Percentiles rank a stretch among this genome's conserved stretches.
phyloP scores from a whole-genome alignment of 2,888 invertebrate species.

The Mantis religiosa region DNA sequence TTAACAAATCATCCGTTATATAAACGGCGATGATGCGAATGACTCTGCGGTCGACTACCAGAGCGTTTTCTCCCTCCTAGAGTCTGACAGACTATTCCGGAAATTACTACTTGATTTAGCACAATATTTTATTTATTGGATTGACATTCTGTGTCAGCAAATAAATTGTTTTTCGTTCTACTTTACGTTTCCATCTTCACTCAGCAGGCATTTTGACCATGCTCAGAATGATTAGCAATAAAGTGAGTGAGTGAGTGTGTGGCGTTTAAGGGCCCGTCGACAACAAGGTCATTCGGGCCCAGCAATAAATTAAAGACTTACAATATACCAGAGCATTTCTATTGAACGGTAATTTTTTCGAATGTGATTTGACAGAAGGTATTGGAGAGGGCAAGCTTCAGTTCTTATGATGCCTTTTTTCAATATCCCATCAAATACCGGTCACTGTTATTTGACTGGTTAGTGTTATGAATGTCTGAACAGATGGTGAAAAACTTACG shows the following conservation, averaged over 20 bases:
- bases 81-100: background rate
- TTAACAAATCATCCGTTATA: background rate
- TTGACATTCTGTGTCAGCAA: background rate
- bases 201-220: background rate
- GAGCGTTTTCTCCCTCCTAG: background rate
- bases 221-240: background rate
- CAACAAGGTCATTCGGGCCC: too few species aligned
- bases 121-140: background rate
- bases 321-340: too few species aligned
- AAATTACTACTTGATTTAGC: background rate
- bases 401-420: too few species aligned
- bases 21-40: background rate
- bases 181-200: background rate
- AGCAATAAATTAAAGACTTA: background rate
- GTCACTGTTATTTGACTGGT: too few species aligned
- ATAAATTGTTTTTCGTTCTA: background rate
- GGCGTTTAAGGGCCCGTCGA: too few species aligned
- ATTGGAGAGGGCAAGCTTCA: too few species aligned
- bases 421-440: too few species aligned
- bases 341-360: too few species aligned
- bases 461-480: too few species aligned
- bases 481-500: too few species aligned
- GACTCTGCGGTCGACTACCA: background rate
- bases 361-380: too few species aligned
- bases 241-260: too few species aligned